Base-by-base conservation (phyloP, 1,140 invertebrate species). In the Anadara kagoshimensis region DNA sequence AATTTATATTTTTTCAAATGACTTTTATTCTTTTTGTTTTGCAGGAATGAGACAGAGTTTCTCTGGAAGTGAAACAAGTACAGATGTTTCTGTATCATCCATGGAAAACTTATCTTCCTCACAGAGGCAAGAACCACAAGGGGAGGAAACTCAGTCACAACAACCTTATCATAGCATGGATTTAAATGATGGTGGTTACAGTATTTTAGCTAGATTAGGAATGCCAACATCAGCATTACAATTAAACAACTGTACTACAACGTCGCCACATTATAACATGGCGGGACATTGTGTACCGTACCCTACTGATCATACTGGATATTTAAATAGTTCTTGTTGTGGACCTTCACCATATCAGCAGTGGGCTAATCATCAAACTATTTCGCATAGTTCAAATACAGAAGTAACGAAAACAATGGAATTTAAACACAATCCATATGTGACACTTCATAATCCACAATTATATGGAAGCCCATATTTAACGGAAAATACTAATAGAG, bases 61-160 rank as follows among this genome's bases (percentile, higher is more conserved):
- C 72, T 90, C 90, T 84, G 95, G 95, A 24, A 96, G 95, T 90
- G 95, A 97, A 88, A 82, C 86, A 11, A 88, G 87, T 74, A 96
- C 95, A 26, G 95, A 97, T 91, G 93, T 96, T 58, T 96, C 94
- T 45, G 95, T 95, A 43, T 88, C 87, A 10, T 96, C 95, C 10
- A 95, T 94, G 75, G 95, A 97, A 89, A 97, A 96, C 89, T 90
- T 97, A 72, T 96, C 94, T 45, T 94, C 95, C 76, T 95, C 95
- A 79, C 95, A 94, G 20, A 90, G 96, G 45, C 96, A 97, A 85
- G 96, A 98, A 86, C 96, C 96, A 14, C 96, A 97, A 88, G 96
- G 96, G 8, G 95, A 97, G 89, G 96, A 97, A 88, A 91, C 85
- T 36, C 73, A 79, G 45, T 47, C 78, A 22, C 69, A 69, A 20